A percentile compares a stretch with the other conserved stretches of the same genome.
Conservation (phyloP, 2,888 invertebrate species). For the Drosophila trichaetosa region DNA sequence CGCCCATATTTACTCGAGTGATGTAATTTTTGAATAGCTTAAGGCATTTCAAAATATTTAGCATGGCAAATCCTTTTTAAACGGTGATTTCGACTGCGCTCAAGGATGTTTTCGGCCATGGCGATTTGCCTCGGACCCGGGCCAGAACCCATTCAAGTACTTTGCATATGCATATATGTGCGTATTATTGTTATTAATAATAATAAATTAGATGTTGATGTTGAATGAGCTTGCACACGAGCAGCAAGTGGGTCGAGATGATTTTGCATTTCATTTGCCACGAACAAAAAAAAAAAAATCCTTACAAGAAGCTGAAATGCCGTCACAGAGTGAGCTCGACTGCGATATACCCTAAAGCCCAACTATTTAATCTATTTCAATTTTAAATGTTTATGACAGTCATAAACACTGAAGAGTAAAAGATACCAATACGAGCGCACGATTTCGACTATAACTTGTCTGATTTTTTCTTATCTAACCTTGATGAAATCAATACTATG, state of each 20-base stretch:
- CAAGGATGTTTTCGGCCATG: constrained; percentile 34
- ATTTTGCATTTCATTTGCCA: constrained; percentile 43
- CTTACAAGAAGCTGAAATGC: neutral
- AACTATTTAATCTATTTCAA: neutral
- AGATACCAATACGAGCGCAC: neutral
- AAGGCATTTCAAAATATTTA: constrained; percentile 78
- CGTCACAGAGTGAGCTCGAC: neutral
- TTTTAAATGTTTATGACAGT: neutral
- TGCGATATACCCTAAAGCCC: neutral
- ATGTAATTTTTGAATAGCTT: constrained; percentile 80
- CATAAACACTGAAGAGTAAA: neutral
- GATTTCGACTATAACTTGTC: no score
- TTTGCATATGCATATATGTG: constrained; percentile 67
- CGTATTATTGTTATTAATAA: constrained; percentile 78
- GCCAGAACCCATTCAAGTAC: constrained; percentile 37
- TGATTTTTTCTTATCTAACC: no score
- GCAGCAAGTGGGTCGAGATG: constrained; percentile 14
- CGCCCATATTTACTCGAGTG: constrained; percentile 79
- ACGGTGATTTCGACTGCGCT: constrained; percentile 70
- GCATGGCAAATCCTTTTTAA: constrained; percentile 80
- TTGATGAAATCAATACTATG: neutral
- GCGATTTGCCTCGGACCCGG: constrained; percentile 22
- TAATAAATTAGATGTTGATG: constrained; percentile 63
- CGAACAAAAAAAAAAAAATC: neutral
- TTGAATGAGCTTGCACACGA: constrained; percentile 19